Evolutionary conservation across 2,888 invertebrate genomes (phyloP).

Genomic region (Heliconius sara): DNA sequence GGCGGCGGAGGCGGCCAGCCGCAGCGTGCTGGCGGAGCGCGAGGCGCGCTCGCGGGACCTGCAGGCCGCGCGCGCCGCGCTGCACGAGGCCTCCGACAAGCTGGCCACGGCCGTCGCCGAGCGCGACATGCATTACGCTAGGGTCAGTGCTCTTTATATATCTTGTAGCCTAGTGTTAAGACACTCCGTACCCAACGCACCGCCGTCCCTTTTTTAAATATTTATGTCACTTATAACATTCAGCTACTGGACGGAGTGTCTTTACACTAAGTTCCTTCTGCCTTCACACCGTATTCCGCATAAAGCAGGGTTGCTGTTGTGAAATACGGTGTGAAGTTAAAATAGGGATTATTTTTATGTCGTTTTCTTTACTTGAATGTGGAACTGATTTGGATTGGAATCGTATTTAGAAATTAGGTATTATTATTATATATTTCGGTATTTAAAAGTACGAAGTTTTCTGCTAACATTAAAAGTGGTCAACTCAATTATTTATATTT

Average conservation of each 20-base stretch:
- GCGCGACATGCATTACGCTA: slow-evolving; percentile 74
- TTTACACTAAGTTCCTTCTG: not conserved
- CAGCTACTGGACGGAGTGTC: not conserved
- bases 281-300: too few relatives aligned
- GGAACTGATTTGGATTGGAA: not conserved
- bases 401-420: not conserved
- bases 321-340: not conserved
- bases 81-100: slow-evolving; percentile 75
- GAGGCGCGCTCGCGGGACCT: slow-evolving; percentile 74
- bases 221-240: not conserved
- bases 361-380: not conserved
- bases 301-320: too few relatives aligned
- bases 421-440: not conserved
- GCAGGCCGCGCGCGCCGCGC: slow-evolving; percentile 68
- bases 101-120: slow-evolving; percentile 76
- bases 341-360: not conserved
- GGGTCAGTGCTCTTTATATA: slow-evolving; percentile 61
- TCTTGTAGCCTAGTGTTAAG: too few relatives aligned
- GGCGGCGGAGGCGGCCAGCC: slow-evolving; percentile 74
- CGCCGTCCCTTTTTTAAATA: not conserved
- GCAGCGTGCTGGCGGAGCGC: slow-evolving; percentile 79
- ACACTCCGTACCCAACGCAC: too few relatives aligned
- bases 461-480: not conserved
- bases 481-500: not conserved
- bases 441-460: not conserved